Evolutionary conservation across 2,113 vertebrate species (phyloP).

Genomic region (Rhombomys opimus): DNA sequence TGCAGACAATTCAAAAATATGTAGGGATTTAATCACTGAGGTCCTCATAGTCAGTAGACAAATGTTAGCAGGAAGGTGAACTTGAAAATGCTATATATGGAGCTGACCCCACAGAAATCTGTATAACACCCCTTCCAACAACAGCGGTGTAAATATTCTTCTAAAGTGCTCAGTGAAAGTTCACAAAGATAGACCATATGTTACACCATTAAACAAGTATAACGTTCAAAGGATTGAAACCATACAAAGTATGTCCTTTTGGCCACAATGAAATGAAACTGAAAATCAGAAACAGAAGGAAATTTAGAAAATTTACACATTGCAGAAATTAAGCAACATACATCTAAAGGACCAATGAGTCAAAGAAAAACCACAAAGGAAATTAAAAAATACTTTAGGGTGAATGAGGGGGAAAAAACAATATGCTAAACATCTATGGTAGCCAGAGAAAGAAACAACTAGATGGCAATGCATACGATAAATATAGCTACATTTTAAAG

Average conservation of each 20-base stretch:
- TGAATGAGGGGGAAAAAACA: conserved; percentile 32
- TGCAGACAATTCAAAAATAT: not conserved
- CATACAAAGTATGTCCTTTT: conserved; percentile 24
- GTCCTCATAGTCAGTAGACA: not conserved
- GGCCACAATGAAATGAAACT: conserved; percentile 24
- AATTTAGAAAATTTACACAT: conserved; percentile 49
- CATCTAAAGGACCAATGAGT: conserved; percentile 10
- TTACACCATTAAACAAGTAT: conserved; percentile 28
- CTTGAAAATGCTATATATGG: not conserved
- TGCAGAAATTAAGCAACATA: not conserved
- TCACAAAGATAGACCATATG: conserved; percentile 42
- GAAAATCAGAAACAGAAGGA: conserved; percentile 53
- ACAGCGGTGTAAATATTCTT: not conserved
- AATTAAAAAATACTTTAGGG: conserved; percentile 61
- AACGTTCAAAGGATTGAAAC: conserved; percentile 43
- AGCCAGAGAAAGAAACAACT: not conserved
- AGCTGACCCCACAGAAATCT: not conserved
- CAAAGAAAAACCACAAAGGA: conserved; percentile 27
- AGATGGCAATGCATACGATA: not conserved
- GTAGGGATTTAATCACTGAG: not conserved
- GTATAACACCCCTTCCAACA: not conserved
- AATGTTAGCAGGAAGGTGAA: not conserved
- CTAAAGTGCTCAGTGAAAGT: conserved; percentile 12
- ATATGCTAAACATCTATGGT: not conserved
- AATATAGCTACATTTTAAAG: not conserved